A percentile compares a stretch with the other conserved stretches of the same genome.
phyloP scores from a whole-genome alignment of 2,797 vertebrate species.

The Gallinago nigripennis region DNA sequence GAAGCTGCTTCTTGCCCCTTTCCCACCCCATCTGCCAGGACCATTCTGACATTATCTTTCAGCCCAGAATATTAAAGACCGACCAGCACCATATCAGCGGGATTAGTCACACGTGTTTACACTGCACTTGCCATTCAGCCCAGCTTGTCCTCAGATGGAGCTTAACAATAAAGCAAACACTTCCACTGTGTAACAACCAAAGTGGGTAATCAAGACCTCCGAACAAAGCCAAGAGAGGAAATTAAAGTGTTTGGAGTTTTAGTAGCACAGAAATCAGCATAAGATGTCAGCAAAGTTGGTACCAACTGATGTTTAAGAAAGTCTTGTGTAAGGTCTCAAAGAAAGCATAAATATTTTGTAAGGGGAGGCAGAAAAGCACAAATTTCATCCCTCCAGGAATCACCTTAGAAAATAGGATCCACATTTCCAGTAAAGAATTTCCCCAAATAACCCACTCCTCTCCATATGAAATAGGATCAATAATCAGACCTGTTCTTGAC shows the following conservation, averaged over 20 bases:
- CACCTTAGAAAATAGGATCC: background rate
- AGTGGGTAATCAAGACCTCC: slow-evolving; percentile 32
- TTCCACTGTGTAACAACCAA: background rate
- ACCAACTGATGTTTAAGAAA: background rate
- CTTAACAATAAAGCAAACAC: slow-evolving; percentile 43
- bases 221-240: slow-evolving; percentile 19
- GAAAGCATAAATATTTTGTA: background rate
- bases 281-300: background rate
- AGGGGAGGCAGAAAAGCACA: background rate
- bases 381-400: background rate
- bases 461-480: background rate
- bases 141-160: slow-evolving; percentile 35
- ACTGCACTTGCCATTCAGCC: slow-evolving; percentile 35
- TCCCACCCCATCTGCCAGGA: background rate
- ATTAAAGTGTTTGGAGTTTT: background rate
- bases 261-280: background rate
- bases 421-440: background rate
- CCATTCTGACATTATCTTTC: background rate
- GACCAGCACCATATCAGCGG: background rate
- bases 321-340: background rate
- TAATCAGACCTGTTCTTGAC: background rate
- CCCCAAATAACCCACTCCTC: background rate
- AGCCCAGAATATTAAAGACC: slow-evolving; percentile 17
- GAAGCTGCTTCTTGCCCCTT: background rate
- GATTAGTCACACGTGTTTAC: slow-evolving; percentile 51